Evolutionary conservation across 1,140 invertebrate species (phyloP).

Genomic region (Heliconius congener): DNA sequence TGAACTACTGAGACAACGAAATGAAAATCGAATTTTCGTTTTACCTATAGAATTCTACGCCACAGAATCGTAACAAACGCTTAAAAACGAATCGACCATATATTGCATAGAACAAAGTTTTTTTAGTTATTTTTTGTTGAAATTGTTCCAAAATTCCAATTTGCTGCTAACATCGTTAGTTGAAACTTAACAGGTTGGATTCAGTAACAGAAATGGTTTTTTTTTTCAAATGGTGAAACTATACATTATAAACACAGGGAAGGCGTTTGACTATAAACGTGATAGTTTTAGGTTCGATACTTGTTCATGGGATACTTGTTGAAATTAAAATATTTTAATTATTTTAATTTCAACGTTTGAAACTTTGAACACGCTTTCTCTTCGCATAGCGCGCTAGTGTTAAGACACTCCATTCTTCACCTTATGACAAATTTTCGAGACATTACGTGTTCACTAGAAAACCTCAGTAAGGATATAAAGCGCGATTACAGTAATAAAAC

Average conservation of each 20-base stretch:
- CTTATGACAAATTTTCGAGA: not conserved
- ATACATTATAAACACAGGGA: not conserved
- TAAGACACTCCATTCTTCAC: too few species aligned
- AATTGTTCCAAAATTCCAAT: not conserved
- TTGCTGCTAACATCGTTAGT: not conserved
- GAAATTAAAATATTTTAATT: too few species aligned
- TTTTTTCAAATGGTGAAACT: not conserved
- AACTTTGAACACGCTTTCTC: too few species aligned
- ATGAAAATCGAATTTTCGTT: not conserved
- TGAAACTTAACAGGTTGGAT: not conserved
- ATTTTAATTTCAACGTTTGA: too few species aligned
- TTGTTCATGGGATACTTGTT: too few species aligned
- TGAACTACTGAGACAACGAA: not conserved
- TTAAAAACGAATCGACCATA: not conserved
- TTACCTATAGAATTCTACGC: not conserved
- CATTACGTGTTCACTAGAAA: not conserved
- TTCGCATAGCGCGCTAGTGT: too few species aligned
- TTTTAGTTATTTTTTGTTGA: not conserved
- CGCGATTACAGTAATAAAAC: slow-evolving; percentile 24
- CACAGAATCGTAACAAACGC: not conserved
- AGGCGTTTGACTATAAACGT: too few species aligned
- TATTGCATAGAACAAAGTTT: not conserved
- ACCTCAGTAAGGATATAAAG: not conserved
- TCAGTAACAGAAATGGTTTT: not conserved
- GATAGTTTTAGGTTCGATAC: too few species aligned